phyloP scores from a whole-genome alignment of 2,888 invertebrate genomes.

The Acleris holmiana region DNA sequence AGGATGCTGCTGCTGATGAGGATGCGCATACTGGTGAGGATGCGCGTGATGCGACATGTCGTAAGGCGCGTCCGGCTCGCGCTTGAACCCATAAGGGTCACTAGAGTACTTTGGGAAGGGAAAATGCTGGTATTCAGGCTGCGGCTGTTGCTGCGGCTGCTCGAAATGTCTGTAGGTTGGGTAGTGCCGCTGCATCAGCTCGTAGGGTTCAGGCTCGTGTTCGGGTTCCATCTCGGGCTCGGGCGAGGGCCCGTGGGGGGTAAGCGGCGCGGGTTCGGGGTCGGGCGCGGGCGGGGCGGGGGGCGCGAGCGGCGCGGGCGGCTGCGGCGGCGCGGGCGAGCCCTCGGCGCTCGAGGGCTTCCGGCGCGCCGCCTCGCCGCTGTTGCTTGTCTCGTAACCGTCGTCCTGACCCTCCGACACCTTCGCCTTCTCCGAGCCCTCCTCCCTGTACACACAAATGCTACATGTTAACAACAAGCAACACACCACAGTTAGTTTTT shows the following conservation, averaged over 20 bases:
- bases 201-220: conserved; percentile 25
- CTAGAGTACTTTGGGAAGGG: conserved; percentile 70
- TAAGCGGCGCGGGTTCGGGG: conserved; percentile 55
- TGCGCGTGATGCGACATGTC: conserved; percentile 74
- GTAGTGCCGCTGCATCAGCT: conserved; percentile 35
- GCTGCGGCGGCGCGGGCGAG: conserved; percentile 49
- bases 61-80: conserved; percentile 74
- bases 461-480: too few species aligned
- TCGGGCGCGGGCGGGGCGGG: conserved; percentile 48
- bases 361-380: conserved; percentile 82
- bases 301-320: conserved; percentile 58
- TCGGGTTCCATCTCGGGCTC: conserved; percentile 49
- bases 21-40: conserved; percentile 46
- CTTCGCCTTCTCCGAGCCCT: conserved; percentile 81
- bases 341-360: conserved; percentile 58
- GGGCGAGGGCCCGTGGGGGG: conserved; percentile 52
- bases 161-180: conserved; percentile 57
- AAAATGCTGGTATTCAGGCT: conserved; percentile 65
- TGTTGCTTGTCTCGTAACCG: conserved; percentile 94
- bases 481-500: too few species aligned
- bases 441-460: conserved; percentile 63
- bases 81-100: conserved; percentile 73
- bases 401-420: conserved; percentile 92
- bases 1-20: conserved; percentile 39
- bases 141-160: conserved; percentile 53